phyloP scores from a whole-genome alignment of 1,140 invertebrate species.

The Heliothis virescens region DNA sequence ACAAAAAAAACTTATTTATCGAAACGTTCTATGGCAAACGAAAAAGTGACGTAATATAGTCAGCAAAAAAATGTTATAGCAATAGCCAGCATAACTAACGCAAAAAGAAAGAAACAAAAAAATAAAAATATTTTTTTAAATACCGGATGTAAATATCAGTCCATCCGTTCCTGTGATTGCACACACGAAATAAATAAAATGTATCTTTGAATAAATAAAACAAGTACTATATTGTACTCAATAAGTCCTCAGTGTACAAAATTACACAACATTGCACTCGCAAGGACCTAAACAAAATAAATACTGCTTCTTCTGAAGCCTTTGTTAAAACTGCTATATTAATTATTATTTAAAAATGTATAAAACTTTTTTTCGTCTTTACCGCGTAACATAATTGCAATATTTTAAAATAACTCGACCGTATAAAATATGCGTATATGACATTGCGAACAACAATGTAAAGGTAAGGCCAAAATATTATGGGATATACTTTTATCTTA shows the following conservation, averaged over 20 bases:
- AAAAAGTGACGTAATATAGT: conserved; percentile 58
- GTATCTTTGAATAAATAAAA: conserved; percentile 74
- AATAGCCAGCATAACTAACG: conserved; percentile 56
- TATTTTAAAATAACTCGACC: conserved; percentile 43
- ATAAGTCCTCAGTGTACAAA: conserved; percentile 39
- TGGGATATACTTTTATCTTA: conserved; percentile 62
- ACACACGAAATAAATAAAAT: conserved; percentile 74
- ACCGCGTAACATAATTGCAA: conserved; percentile 60
- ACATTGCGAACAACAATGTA: conserved; percentile 41
- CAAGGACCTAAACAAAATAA: conserved; percentile 56
- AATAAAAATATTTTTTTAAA: conserved; percentile 70
- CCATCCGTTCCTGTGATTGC: conserved; percentile 80
- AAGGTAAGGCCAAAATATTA: conserved; percentile 42
- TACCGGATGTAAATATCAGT: conserved; percentile 80
- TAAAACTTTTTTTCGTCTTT: conserved; percentile 46
- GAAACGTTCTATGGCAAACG: conserved; percentile 70
- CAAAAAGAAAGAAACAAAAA: conserved; percentile 59
- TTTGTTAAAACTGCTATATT: conserved; percentile 46
- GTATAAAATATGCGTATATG: conserved; percentile 50
- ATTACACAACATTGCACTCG: conserved; percentile 44
- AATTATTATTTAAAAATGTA: conserved; percentile 50
- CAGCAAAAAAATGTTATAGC: conserved; percentile 66
- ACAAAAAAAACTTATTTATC: conserved; percentile 65
- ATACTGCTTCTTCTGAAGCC: conserved; percentile 62
- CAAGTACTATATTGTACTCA: conserved; percentile 75